Conservation (phyloP, 35 echinoderm and acorn worm species). For the Strongylocentrotus purpuratus region DNA sequence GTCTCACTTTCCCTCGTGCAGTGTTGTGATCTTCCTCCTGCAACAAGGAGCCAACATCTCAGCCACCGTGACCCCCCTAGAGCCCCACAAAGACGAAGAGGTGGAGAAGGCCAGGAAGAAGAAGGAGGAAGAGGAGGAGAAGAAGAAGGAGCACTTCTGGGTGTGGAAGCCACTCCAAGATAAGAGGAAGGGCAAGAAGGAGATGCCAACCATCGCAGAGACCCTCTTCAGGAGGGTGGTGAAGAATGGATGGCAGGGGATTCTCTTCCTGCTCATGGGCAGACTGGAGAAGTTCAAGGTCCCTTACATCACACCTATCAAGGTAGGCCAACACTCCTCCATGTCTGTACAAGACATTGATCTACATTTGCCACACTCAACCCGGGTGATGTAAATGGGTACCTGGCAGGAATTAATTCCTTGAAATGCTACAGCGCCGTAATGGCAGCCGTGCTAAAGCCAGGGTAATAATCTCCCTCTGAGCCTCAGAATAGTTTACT, state of each 20-base stretch:
- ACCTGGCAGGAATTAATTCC: no score
- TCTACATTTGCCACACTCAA: no score
- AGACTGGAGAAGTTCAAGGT: slow-evolving; percentile 75
- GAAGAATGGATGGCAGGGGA: slow-evolving; percentile 82
- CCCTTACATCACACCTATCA: slow-evolving; percentile 64
- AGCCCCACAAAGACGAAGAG: neutral
- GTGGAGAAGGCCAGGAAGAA: slow-evolving; percentile 48
- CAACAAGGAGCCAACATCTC: slow-evolving; percentile 89
- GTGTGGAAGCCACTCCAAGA: slow-evolving; percentile 59
- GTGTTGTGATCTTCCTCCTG: slow-evolving; percentile 81
- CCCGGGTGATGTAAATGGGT: no score
- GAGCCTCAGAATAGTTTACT: no score
- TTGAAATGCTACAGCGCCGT: no score
- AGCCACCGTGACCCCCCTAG: slow-evolving; percentile 50
- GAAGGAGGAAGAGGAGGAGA: slow-evolving; percentile 65
- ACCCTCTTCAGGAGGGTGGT: slow-evolving; percentile 76
- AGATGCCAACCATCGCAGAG: slow-evolving; percentile 20
- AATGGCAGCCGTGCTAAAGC: no score
- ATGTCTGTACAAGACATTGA: no score
- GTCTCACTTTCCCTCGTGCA: neutral
- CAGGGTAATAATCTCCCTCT: no score
- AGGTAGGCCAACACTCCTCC: slow-evolving; percentile 57
- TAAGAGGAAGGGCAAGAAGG: neutral
- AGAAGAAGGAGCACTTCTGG: slow-evolving; percentile 64
- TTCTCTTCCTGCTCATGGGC: slow-evolving; percentile 83